These are phyloP conservation scores for Heptranchias perlo DNA, from an alignment of 2,113 vertebrate genomes.

Conservation along the genomic window DNA sequence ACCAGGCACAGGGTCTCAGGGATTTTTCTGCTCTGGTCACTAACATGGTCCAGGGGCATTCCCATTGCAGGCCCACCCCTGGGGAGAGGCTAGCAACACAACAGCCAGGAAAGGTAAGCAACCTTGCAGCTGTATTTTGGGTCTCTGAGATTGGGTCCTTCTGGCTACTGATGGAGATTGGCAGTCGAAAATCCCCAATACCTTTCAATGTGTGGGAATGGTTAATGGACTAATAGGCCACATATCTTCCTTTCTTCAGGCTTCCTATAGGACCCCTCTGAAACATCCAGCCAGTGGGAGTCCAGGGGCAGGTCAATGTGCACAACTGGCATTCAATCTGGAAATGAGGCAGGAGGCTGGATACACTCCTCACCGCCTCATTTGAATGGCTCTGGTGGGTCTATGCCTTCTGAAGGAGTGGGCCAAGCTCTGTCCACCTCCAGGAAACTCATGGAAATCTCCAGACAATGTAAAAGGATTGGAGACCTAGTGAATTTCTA, in stretches of 20 bases:
- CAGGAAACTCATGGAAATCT: too few relatives aligned
- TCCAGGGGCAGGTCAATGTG: not conserved
- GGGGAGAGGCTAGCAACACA: not conserved
- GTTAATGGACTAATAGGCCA: not conserved
- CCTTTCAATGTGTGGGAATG: not conserved
- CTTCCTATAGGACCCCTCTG: not conserved
- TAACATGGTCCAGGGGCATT: not conserved
- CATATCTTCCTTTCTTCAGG: not conserved
- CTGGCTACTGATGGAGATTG: not conserved
- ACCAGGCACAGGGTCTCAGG: not conserved
- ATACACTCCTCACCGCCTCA: too few relatives aligned
- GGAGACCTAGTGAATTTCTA: too few relatives aligned
- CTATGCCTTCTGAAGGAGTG: not conserved
- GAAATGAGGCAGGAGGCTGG: too few relatives aligned
- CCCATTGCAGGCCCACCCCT: not conserved
- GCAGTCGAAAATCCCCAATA: not conserved
- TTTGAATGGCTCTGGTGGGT: too few relatives aligned
- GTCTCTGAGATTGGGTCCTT: not conserved
- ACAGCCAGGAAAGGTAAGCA: not conserved
- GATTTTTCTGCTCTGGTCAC: not conserved
- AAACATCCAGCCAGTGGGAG: not conserved
- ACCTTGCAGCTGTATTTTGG: not conserved
- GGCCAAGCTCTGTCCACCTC: not conserved
- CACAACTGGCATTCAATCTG: not conserved
- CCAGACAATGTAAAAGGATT: not conserved